A percentile compares a stretch with the other conserved stretches of the same genome.
phyloP scores from a whole-genome alignment of 2,888 invertebrate species.

The Pediacus dermestoides region DNA sequence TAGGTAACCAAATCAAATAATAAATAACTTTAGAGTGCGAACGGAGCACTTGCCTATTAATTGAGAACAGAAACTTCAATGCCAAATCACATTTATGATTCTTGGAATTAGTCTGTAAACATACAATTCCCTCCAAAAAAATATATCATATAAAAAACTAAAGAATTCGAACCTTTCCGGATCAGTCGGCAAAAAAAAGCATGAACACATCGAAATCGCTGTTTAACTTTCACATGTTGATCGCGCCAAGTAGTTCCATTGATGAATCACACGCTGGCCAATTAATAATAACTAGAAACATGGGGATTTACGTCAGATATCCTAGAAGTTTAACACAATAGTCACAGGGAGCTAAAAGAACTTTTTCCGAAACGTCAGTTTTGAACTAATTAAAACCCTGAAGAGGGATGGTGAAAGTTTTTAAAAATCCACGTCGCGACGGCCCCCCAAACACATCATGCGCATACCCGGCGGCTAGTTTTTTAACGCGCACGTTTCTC shows the following conservation, averaged over 20 bases:
- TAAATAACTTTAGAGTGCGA: too few relatives aligned
- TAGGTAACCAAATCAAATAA: too few relatives aligned
- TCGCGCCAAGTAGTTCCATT: too few relatives aligned
- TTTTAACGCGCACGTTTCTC: not conserved
- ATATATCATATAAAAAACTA: too few relatives aligned
- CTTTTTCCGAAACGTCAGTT: constrained; percentile 4
- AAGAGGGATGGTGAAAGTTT: constrained; percentile 14
- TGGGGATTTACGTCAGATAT: constrained; percentile 27
- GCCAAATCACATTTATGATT: constrained; percentile 11
- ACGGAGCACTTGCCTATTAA: too few relatives aligned
- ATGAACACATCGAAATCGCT: too few relatives aligned
- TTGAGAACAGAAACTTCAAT: constrained; percentile 18
- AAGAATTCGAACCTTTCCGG: constrained; percentile 26
- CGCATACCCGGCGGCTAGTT: constrained; percentile 8
- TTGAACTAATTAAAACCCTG: constrained; percentile 14
- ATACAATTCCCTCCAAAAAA: constrained; percentile 20
- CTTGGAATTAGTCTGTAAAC: constrained; percentile 15
- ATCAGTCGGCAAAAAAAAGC: constrained; percentile 17
- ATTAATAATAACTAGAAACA: constrained; percentile 28
- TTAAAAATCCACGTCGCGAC: constrained; percentile 12
- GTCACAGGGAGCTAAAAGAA: constrained; percentile 12
- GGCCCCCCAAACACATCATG: constrained; percentile 5
- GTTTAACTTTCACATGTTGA: constrained; percentile 35
- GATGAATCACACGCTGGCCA: constrained; percentile 37
- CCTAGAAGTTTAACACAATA: too few relatives aligned